phyloP scores from a whole-genome alignment of 2,797 vertebrate species.

The Thalassophryne amazonica region DNA sequence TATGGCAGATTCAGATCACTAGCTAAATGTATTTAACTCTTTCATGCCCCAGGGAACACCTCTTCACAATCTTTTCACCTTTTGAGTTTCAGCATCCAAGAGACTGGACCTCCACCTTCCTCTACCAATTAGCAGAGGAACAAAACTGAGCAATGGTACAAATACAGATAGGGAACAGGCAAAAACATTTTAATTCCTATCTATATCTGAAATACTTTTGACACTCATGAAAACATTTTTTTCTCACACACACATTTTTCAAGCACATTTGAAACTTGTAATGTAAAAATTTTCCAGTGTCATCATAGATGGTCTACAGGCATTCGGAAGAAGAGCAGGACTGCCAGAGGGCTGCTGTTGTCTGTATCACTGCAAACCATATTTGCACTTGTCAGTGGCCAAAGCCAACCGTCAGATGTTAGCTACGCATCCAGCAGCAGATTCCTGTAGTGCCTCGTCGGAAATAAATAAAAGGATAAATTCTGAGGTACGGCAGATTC shows the following conservation, averaged over 20 bases:
- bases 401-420: conserved; percentile 88
- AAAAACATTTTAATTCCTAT: conserved; percentile 16
- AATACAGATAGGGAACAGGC: conserved; percentile 40
- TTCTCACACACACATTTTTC: neutral
- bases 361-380: conserved; percentile 61
- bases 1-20: no score
- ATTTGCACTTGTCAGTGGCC: conserved; percentile 81
- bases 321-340: no score
- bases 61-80: no score
- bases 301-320: neutral
- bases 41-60: no score
- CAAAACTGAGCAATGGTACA: conserved; percentile 15
- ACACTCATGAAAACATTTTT: neutral
- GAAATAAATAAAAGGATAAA: no score
- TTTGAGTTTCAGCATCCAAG: no score
- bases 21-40: no score
- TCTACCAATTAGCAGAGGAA: no score
- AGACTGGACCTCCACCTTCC: no score
- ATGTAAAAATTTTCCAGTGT: conserved; percentile 4
- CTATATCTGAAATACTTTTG: neutral
- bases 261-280: conserved; percentile 3
- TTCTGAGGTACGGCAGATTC: no score
- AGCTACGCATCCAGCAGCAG: conserved; percentile 88
- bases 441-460: conserved; percentile 86
- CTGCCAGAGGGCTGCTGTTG: neutral